These are phyloP conservation scores for Sphaeramia orbicularis DNA, from an alignment of 2,797 vertebrate genomes.

Conservation along the genomic window DNA sequence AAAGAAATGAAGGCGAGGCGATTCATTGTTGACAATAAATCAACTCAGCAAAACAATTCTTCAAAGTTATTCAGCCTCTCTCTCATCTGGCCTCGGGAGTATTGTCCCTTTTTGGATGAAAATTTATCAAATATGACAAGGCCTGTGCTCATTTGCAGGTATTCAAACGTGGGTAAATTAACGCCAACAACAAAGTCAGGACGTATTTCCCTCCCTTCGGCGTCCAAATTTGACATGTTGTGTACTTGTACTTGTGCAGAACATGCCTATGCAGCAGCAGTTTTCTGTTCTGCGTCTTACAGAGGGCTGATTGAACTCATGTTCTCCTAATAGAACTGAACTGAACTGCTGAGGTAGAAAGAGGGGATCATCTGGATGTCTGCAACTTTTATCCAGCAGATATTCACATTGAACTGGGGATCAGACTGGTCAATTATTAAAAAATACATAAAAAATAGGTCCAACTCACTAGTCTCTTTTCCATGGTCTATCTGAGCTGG, in stretches of 20 bases:
- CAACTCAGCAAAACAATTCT: constrained; percentile 64
- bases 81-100: constrained; percentile 55
- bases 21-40: constrained; percentile 55
- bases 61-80: constrained; percentile 55
- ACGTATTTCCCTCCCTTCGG: constrained; percentile 33
- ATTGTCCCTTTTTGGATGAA: constrained; percentile 31
- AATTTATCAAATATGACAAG: constrained; percentile 64
- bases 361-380: constrained; percentile 9
- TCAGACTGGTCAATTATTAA: too few species aligned
- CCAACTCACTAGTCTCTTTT: too few species aligned
- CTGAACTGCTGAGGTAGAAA: constrained; percentile 26
- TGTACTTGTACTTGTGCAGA: constrained; percentile 32
- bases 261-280: constrained; percentile 32
- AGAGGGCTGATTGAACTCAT: constrained; percentile 19
- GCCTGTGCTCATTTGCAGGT: constrained; percentile 48
- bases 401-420: too few species aligned
- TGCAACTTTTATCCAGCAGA: too few species aligned
- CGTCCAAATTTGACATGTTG: constrained; percentile 36
- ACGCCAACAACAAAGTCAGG: constrained; percentile 53
- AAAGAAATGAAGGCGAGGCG: constrained; percentile 39
- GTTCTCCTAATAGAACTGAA: constrained; percentile 4
- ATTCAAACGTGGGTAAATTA: constrained; percentile 52
- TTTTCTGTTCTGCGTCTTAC: constrained; percentile 20
- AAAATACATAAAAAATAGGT: too few species aligned
- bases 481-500: too few species aligned